Evolutionary conservation across 2,888 invertebrate genomes (phyloP).

Genomic region (Parnassius orleans): DNA sequence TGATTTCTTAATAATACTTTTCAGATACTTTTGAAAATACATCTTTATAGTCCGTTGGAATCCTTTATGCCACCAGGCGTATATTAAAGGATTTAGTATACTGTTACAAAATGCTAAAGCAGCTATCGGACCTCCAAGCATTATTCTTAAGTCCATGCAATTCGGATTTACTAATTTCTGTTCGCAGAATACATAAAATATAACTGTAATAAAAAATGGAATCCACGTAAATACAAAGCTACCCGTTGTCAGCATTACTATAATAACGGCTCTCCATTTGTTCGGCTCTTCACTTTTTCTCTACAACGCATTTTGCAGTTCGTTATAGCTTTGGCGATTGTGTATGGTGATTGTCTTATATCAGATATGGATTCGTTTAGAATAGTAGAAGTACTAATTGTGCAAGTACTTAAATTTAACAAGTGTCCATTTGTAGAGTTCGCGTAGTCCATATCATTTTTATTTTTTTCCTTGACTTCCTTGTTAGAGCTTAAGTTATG

Average conservation of each 20-base stretch:
- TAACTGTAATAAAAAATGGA: slow-evolving; percentile 82
- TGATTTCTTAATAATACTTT: slow-evolving; percentile 15
- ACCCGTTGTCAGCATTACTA: slow-evolving; percentile 82
- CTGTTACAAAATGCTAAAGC: slow-evolving; percentile 83
- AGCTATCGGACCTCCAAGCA: slow-evolving; percentile 81
- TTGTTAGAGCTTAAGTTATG: slow-evolving; percentile 44
- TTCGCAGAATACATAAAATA: slow-evolving; percentile 78
- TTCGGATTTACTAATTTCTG: slow-evolving; percentile 62
- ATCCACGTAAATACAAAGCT: slow-evolving; percentile 83
- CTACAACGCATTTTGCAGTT: slow-evolving; percentile 11
- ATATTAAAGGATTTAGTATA: slow-evolving; percentile 83
- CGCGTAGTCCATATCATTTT: slow-evolving; percentile 29
- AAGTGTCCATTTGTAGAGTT: slow-evolving; percentile 36
- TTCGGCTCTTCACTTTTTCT: slow-evolving; percentile 54
- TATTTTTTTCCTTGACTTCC: slow-evolving; percentile 13
- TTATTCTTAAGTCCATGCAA: slow-evolving; percentile 70
- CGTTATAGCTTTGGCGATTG: slow-evolving; percentile 16
- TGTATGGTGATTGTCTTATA: slow-evolving; percentile 30
- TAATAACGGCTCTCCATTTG: slow-evolving; percentile 83
- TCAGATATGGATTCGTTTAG: slow-evolving; percentile 35
- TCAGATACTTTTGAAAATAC: slow-evolving; percentile 45
- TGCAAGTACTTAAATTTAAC: slow-evolving; percentile 55
- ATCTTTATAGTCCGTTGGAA: slow-evolving; percentile 76
- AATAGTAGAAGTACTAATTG: slow-evolving; percentile 45
- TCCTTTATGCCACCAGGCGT: slow-evolving; percentile 87